Base-by-base conservation (phyloP, 2,797 vertebrate genomes). In the Ataeniobius toweri region DNA sequence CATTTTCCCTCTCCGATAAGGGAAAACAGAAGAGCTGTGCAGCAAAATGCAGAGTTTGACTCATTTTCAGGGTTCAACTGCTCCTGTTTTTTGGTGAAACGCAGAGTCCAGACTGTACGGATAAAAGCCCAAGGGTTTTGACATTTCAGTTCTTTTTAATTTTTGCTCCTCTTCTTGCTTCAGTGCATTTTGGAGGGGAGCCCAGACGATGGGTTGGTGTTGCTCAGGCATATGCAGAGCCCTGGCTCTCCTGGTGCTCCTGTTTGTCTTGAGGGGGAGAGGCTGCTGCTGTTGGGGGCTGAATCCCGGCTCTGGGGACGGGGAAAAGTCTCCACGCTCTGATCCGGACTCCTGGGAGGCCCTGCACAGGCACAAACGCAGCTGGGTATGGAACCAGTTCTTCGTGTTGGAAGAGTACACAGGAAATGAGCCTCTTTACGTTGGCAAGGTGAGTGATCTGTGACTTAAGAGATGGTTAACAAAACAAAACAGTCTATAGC, bases 341-440 rank as follows among this genome's bases (percentile, higher is more conserved):
- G 90, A 84, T 87, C 91, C 89, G 79, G 85, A 81, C 91, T 91
- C 96, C 76, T 94, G 94, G 92, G 95, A 95, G 82, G 89, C 92
- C 1, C 92, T 88, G 81, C 92, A 83, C 46, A 96, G 98, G 91
- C 96, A 97, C 83, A 99, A 96, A 86, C 97, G 98, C 92, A 99
- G 98, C 96, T 99, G 98, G 98, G 98, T 99, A 86, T 99, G 98
- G 98, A 99, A 99, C 94, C 98, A 99, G 79, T 99, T 99, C 96
- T 99, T 99, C 90, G 98, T 99, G 70, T 94, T 99, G 94, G 98
- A 99, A 93, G 98, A 99, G 92, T 98, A 97, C 94, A 99, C 97
- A 73, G 98, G 98, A 83, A 97, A 96, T 16, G 98, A 99, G 75
- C 98, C 98, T 3, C 96, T 98, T 78, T 99, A 99, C 85, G 98